A percentile compares a stretch with the other conserved stretches of the same genome.
Evolutionary conservation across 2,888 invertebrate genomes (phyloP).

Genomic region (Liodrosophila aerea): DNA sequence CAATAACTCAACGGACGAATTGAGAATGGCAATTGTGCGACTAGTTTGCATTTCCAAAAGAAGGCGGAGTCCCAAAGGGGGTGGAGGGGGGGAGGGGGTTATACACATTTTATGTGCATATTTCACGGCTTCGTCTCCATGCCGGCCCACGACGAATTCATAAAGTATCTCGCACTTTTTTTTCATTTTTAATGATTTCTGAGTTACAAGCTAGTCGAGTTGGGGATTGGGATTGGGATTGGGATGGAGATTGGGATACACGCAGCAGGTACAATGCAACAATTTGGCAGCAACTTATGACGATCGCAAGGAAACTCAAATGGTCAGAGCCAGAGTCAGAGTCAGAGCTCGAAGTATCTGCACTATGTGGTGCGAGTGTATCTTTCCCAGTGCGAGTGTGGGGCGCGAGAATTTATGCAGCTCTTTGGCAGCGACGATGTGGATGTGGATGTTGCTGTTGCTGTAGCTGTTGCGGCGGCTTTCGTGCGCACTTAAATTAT

Average conservation of each 20-base stretch:
- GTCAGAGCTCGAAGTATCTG: not conserved
- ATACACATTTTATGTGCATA: conserved; percentile 71
- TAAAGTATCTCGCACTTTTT: conserved; percentile 76
- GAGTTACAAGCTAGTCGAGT: conserved; percentile 72
- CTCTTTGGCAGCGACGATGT: conserved; percentile 67
- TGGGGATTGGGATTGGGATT: not conserved
- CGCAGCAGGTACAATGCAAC: conserved; percentile 81
- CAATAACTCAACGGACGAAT: conserved; percentile 73
- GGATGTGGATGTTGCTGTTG: conserved; percentile 27
- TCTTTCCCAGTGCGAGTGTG: conserved; percentile 35
- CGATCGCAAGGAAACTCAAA: conserved; percentile 68
- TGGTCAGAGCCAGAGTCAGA: conserved; percentile 35
- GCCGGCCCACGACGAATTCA: conserved; percentile 74
- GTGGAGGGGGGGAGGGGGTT: not conserved
- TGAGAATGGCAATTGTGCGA: conserved; percentile 5
- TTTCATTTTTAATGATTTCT: conserved; percentile 79
- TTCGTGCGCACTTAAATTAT: conserved; percentile 79
- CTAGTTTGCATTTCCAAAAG: conserved; percentile 66
- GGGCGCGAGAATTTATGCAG: conserved; percentile 78
- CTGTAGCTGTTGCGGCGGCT: conserved; percentile 49
- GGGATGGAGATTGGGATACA: conserved; percentile 35
- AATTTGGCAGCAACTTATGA: conserved; percentile 81
- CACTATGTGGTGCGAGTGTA: no score
- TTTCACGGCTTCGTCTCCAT: conserved; percentile 59
- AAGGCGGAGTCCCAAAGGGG: conserved; percentile 42